phyloP scores from a whole-genome alignment of 2,797 vertebrate genomes.

The Staurois parvus region DNA sequence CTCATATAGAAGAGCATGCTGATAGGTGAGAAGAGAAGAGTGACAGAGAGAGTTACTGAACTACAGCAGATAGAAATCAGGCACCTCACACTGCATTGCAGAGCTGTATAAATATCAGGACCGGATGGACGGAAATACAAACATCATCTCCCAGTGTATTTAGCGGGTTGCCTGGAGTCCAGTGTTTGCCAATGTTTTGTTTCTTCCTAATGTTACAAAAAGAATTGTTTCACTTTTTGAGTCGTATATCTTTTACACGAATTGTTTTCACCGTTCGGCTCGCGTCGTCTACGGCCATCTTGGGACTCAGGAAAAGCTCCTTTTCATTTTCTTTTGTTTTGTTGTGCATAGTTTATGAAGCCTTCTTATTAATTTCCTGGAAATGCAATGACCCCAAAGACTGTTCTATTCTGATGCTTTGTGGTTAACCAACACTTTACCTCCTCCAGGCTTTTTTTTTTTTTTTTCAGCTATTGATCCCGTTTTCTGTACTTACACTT shows the following conservation, averaged over 20 bases:
- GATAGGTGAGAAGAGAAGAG: no score
- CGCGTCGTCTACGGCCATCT: background rate
- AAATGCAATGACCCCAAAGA: constrained; percentile 10
- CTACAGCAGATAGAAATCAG: no score
- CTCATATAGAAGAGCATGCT: no score
- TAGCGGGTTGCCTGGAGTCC: no score
- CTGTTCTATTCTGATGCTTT: constrained; percentile 45
- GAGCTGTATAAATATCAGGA: no score
- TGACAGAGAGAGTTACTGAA: no score
- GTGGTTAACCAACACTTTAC: constrained; percentile 60
- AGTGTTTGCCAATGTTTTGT: no score
- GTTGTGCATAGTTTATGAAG: background rate
- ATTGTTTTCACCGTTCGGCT: background rate
- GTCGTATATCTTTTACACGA: background rate
- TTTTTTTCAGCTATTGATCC: constrained; percentile 45
- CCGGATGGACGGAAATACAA: no score
- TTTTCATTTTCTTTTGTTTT: background rate
- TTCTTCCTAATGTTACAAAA: no score
- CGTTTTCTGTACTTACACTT: constrained; percentile 53
- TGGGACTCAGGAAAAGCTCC: background rate
- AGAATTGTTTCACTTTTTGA: no score
- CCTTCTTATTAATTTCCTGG: constrained; percentile 40
- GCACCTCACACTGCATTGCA: no score
- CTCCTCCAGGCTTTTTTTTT: constrained; percentile 4
- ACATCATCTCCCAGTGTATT: no score